A percentile compares a stretch with the other conserved stretches of the same genome.
Evolutionary conservation across 2,113 vertebrate species (phyloP).

Genomic region (Otocyon megalotis): DNA sequence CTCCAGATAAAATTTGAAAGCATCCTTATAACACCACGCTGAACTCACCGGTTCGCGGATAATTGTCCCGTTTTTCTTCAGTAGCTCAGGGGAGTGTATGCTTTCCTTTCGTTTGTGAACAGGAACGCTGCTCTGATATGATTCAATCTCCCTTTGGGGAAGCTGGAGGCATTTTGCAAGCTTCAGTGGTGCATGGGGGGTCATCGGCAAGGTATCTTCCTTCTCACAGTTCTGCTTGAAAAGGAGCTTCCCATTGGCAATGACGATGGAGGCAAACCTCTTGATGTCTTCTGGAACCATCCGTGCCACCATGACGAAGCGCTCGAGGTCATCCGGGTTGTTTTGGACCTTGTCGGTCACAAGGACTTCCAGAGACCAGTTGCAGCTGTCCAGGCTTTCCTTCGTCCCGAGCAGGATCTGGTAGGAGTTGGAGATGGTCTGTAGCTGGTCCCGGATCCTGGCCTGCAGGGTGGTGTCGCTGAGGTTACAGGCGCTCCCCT

Average conservation of each 20-base stretch:
- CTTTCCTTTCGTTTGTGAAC: slow-evolving; percentile 18
- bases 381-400: slow-evolving; percentile 86
- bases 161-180: slow-evolving; percentile 45
- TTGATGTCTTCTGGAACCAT: slow-evolving; percentile 95
- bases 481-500: slow-evolving; percentile 86
- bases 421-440: slow-evolving; percentile 90
- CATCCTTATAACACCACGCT: background rate
- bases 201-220: slow-evolving; percentile 75
- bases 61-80: slow-evolving; percentile 70
- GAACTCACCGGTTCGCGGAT: slow-evolving; percentile 90
- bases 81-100: background rate
- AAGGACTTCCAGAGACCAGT: slow-evolving; percentile 90
- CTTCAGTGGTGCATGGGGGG: slow-evolving; percentile 62
- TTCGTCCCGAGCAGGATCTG: slow-evolving; percentile 91
- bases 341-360: slow-evolving; percentile 87
- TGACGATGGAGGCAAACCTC: slow-evolving; percentile 94
- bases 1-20: background rate
- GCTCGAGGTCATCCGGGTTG: slow-evolving; percentile 93
- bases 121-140: slow-evolving; percentile 19
- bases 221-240: slow-evolving; percentile 87
- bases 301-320: slow-evolving; percentile 94
- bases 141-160: slow-evolving; percentile 70
- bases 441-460: slow-evolving; percentile 92
- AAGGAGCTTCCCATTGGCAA: slow-evolving; percentile 95
- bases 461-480: slow-evolving; percentile 90